Evolutionary conservation across 2,797 vertebrate genomes (phyloP).

Genomic region (Gymnodraco acuticeps): DNA sequence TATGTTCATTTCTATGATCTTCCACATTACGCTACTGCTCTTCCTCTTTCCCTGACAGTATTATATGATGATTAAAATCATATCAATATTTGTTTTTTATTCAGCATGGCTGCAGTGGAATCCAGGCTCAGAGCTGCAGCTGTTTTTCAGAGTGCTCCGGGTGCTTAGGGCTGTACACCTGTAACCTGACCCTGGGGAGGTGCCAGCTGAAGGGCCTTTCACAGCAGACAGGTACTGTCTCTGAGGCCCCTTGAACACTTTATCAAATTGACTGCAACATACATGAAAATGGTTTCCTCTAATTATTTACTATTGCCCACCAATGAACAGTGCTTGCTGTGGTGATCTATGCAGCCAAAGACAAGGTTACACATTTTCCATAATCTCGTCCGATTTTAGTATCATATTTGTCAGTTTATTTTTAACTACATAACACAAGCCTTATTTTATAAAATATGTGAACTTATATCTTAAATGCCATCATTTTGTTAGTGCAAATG

Average conservation of each 20-base stretch:
- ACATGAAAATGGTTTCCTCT: background rate
- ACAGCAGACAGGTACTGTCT: constrained; percentile 37
- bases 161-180: constrained; percentile 65
- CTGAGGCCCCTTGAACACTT: background rate
- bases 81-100: background rate
- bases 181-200: constrained; percentile 25
- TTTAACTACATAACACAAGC: background rate
- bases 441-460: background rate
- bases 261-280: background rate
- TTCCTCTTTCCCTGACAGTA: background rate
- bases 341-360: background rate
- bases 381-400: background rate
- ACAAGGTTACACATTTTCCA: background rate
- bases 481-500: background rate
- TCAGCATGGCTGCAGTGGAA: constrained; percentile 52
- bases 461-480: background rate
- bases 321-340: background rate
- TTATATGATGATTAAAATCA: background rate
- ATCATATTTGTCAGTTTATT: background rate
- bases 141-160: constrained; percentile 35
- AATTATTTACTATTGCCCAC: background rate
- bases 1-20: too few species aligned
- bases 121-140: constrained; percentile 43
- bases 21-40: too few species aligned
- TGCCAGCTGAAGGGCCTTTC: constrained; percentile 67